Percentiles rank a stretch among this genome's conserved stretches.
Evolutionary conservation across 2,113 vertebrate species (phyloP).

Genomic region (Tragelaphus imberbis): DNA sequence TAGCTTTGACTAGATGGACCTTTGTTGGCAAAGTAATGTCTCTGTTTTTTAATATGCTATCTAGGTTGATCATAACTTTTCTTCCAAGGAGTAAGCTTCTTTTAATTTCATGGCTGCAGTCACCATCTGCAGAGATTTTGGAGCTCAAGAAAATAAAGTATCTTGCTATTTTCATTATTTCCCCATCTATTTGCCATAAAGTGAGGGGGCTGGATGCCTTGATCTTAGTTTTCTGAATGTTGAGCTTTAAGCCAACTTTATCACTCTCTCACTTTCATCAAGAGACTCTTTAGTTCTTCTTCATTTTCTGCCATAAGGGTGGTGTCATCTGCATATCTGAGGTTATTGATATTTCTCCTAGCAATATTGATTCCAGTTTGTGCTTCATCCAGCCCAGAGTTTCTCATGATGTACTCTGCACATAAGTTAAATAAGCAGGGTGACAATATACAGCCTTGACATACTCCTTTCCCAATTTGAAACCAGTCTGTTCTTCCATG

Average conservation of each 20-base stretch:
- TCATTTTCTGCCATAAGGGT: not conserved
- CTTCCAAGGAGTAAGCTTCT: not conserved
- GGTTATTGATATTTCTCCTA: accelerated
- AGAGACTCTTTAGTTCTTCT: not conserved
- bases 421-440: not conserved
- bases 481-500: not conserved
- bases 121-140: not conserved
- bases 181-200: not conserved
- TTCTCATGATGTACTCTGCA: not conserved
- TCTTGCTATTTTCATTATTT: not conserved
- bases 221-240: not conserved
- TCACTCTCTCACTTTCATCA: not conserved
- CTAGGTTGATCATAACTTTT: not conserved
- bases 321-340: not conserved
- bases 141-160: not conserved
- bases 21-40: not conserved
- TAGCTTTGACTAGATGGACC: not conserved
- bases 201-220: not conserved
- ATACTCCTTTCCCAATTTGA: not conserved
- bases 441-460: not conserved
- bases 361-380: not conserved
- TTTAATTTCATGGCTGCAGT: not conserved
- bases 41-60: not conserved
- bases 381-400: not conserved
- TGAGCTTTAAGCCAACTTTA: not conserved